A percentile compares a stretch with the other conserved stretches of the same genome.
Conservation (phyloP, 2,113 vertebrate genomes). For the Melospiza georgiana region DNA sequence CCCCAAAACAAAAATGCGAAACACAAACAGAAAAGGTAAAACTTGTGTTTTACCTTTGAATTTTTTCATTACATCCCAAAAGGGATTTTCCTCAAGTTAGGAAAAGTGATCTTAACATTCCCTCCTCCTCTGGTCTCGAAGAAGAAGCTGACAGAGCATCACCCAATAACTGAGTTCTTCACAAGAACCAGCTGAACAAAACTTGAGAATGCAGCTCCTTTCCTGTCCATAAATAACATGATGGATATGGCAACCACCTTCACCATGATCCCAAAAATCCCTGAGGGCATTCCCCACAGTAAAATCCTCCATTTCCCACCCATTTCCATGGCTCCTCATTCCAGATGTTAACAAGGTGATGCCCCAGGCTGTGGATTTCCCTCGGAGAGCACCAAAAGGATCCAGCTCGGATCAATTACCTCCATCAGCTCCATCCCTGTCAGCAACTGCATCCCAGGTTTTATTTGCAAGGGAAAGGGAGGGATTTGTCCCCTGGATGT, state of each 20-base stretch:
- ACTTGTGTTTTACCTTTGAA: neutral
- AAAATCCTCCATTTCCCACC: neutral
- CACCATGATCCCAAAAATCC: neutral
- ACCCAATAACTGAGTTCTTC: neutral
- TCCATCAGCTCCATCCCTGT: neutral
- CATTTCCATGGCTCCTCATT: neutral
- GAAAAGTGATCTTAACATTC: neutral
- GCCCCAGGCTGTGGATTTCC: neutral
- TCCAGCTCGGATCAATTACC: neutral
- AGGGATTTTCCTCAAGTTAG: neutral
- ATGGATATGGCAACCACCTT: neutral
- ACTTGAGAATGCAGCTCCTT: neutral
- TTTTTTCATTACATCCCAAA: neutral
- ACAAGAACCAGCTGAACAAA: no score
- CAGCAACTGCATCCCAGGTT: neutral
- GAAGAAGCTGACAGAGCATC: neutral
- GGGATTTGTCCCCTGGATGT: neutral
- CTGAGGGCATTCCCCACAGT: neutral
- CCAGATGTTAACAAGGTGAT: neutral
- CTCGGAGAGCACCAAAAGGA: neutral
- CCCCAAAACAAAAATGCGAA: neutral
- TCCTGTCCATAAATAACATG: neutral
- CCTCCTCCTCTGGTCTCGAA: neutral
- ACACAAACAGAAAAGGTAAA: neutral
- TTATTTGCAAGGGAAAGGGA: neutral